Conservation (phyloP, 2,797 vertebrate genomes). For the Myioborus melanocephalus region DNA sequence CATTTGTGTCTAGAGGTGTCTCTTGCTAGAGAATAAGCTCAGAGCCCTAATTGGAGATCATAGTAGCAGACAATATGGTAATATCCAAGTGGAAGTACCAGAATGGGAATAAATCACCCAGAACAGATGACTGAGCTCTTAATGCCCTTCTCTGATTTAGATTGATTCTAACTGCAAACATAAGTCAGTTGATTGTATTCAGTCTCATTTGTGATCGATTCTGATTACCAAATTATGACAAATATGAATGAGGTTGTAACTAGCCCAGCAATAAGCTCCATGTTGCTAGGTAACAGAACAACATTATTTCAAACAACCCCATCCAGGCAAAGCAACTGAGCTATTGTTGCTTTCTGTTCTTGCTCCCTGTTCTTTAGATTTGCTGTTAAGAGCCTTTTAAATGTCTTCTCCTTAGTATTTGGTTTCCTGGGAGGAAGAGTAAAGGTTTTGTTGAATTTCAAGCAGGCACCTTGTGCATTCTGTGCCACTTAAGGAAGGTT, state of each 20-base stretch:
- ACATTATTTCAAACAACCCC: conserved; percentile 57
- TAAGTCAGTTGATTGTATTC: conserved; percentile 71
- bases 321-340: conserved; percentile 33
- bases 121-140: conserved; percentile 36
- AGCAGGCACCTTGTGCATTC: background rate
- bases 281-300: conserved; percentile 78
- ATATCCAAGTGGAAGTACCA: conserved; percentile 37
- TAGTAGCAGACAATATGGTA: background rate
- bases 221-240: conserved; percentile 80
- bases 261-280: conserved; percentile 60
- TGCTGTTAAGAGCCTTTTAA: conserved; percentile 7
- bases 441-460: background rate
- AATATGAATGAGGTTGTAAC: conserved; percentile 72
- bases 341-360: conserved; percentile 16
- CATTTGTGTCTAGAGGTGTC: background rate
- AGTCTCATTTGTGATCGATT: conserved; percentile 75
- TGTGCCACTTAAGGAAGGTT: background rate
- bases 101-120: conserved; percentile 48
- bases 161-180: conserved; percentile 76
- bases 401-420: background rate
- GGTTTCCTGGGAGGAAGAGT: background rate
- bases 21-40: background rate
- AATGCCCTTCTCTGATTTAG: conserved; percentile 61
- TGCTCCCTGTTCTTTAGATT: background rate
- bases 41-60: background rate